Percentiles rank a stretch among this genome's conserved stretches.
These are phyloP conservation scores for Emydocephalus ijimae DNA, from an alignment of 2,113 vertebrate species.

Conservation along the genomic window DNA sequence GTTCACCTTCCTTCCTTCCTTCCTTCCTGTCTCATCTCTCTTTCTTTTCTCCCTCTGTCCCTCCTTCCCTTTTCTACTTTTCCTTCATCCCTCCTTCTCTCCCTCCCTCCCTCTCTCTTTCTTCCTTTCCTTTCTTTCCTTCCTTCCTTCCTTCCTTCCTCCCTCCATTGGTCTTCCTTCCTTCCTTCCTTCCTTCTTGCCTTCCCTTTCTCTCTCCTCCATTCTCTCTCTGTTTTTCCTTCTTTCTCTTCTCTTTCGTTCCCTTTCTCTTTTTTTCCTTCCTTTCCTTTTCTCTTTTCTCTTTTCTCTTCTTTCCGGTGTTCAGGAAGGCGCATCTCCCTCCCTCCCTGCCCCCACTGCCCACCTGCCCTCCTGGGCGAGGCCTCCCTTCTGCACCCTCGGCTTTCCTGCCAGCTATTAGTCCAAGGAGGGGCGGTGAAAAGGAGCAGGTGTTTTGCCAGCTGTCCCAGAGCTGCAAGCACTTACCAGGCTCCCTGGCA, in stretches of 20 bases:
- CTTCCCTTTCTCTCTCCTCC: neutral
- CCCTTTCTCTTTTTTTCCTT: too few relatives aligned
- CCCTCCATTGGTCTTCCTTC: too few relatives aligned
- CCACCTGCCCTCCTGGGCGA: neutral
- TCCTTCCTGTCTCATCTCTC: too few relatives aligned
- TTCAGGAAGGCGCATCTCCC: neutral
- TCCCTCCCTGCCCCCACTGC: neutral
- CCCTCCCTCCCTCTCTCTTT: accelerated
- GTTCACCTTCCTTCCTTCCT: too few relatives aligned
- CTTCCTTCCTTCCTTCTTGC: neutral
- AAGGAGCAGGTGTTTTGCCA: neutral
- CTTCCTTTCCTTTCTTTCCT: accelerated
- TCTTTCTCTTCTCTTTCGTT: neutral
- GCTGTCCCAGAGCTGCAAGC: neutral
- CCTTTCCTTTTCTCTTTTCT: too few relatives aligned
- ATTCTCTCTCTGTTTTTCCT: too few relatives aligned
- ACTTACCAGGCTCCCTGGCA: neutral
- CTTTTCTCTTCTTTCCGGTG: neutral
- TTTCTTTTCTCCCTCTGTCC: too few relatives aligned
- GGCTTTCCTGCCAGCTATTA: neutral
- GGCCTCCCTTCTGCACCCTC: neutral
- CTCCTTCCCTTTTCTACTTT: too few relatives aligned
- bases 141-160: too few relatives aligned
- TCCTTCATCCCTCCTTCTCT: accelerated
- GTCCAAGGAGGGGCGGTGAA: neutral